A percentile compares a stretch with the other conserved stretches of the same genome.
phyloP scores from a whole-genome alignment of 1,140 invertebrate genomes.

The Cepaea nemoralis region DNA sequence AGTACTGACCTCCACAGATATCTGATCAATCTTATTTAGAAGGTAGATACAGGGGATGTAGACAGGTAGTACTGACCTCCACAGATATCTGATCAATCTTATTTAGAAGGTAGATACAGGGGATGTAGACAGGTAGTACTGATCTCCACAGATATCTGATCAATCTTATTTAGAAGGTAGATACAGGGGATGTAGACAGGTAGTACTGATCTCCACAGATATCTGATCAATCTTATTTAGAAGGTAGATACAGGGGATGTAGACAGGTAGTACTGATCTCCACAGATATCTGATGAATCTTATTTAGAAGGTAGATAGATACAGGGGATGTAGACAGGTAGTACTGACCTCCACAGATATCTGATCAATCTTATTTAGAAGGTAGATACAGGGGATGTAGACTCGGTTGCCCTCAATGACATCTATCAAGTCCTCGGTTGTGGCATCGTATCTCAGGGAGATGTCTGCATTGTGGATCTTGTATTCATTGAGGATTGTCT shows the following conservation, averaged over 20 bases:
- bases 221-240: slow-evolving; percentile 96
- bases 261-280: slow-evolving; percentile 81
- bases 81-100: too few relatives aligned
- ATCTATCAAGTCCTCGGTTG: slow-evolving; percentile 97
- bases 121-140: too few relatives aligned
- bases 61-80: too few relatives aligned
- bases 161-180: too few relatives aligned
- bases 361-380: slow-evolving; percentile 96
- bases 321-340: slow-evolving; percentile 93
- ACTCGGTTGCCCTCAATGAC: slow-evolving; percentile 98
- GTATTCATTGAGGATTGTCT: slow-evolving; percentile 96
- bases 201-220: slow-evolving; percentile 75
- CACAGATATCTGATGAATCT: slow-evolving; percentile 86
- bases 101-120: too few relatives aligned
- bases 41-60: too few relatives aligned
- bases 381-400: slow-evolving; percentile 98
- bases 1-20: too few relatives aligned
- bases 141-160: too few relatives aligned
- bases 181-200: too few relatives aligned
- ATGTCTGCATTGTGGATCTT: slow-evolving; percentile 96
- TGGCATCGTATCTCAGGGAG: slow-evolving; percentile 86
- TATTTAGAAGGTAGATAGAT: slow-evolving; percentile 99
- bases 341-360: slow-evolving; percentile 75
- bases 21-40: too few relatives aligned
- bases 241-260: slow-evolving; percentile 98